phyloP scores from a whole-genome alignment of 2,113 vertebrate species.

The Cynoglossus semilaevis region DNA sequence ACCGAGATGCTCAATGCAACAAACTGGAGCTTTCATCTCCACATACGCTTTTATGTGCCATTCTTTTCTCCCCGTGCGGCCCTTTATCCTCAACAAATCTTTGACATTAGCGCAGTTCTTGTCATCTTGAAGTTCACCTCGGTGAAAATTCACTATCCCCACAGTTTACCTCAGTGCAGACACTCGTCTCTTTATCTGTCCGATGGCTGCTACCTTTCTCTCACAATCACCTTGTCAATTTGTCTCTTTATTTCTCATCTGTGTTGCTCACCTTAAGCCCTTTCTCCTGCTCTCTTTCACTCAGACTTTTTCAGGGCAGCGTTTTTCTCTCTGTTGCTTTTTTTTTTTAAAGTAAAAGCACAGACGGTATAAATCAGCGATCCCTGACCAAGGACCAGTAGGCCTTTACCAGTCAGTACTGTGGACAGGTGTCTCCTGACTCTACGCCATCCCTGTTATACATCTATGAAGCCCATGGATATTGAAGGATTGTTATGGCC shows the following conservation, averaged over 20 bases:
- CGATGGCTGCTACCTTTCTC: conserved; percentile 11
- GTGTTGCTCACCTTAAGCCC: neutral
- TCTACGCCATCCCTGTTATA: too few relatives aligned
- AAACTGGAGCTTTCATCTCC: conserved; percentile 50
- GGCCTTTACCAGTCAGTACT: too few relatives aligned
- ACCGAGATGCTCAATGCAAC: conserved; percentile 19
- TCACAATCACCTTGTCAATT: conserved; percentile 26
- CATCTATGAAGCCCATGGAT: too few relatives aligned
- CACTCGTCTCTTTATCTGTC: conserved; percentile 17
- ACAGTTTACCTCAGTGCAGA: conserved; percentile 25
- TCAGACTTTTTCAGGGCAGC: too few relatives aligned
- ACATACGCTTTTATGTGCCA: conserved; percentile 51
- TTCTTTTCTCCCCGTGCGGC: conserved; percentile 35
- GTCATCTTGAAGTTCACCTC: conserved; percentile 41
- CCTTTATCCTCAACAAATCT: conserved; percentile 42
- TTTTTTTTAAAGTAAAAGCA: too few relatives aligned
- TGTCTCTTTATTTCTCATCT: neutral
- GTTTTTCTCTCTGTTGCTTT: too few relatives aligned
- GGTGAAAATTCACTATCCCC: conserved; percentile 23
- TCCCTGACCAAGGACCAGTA: too few relatives aligned
- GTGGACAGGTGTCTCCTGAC: too few relatives aligned
- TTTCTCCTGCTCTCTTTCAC: too few relatives aligned
- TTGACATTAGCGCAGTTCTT: conserved; percentile 38
- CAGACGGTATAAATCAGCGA: too few relatives aligned
- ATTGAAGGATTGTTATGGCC: too few relatives aligned